These are phyloP conservation scores for Pterois miles DNA, from an alignment of 2,797 vertebrate genomes.

Conservation along the genomic window DNA sequence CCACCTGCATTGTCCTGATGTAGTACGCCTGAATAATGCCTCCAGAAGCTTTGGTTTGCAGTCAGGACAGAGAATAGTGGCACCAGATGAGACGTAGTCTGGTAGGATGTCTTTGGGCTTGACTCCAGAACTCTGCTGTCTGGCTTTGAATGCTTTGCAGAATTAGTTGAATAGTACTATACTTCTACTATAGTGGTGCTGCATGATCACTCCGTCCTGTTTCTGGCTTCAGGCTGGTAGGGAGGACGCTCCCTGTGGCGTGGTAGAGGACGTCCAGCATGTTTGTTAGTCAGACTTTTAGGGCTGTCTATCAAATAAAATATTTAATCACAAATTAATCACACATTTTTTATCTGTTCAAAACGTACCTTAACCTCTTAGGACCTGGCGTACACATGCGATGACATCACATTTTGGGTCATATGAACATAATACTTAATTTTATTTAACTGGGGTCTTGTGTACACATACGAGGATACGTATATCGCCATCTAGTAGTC, in stretches of 20 bases:
- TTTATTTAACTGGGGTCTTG: too few species aligned
- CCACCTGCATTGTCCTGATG: background rate
- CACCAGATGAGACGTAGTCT: background rate
- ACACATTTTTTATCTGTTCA: too few species aligned
- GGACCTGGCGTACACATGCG: too few species aligned
- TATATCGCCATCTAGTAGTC: too few species aligned
- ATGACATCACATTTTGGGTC: too few species aligned
- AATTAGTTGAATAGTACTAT: too few species aligned
- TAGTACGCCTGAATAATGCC: background rate
- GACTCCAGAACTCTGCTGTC: background rate
- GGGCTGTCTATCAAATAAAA: too few species aligned
- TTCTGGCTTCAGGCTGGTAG: background rate
- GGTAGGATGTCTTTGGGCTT: background rate
- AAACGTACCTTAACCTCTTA: too few species aligned
- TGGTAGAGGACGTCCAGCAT: constrained; percentile 1
- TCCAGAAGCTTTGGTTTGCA: background rate
- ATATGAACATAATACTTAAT: too few species aligned
- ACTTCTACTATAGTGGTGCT: too few species aligned
- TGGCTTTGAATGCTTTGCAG: background rate
- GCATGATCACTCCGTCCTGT: background rate
- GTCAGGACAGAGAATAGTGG: background rate
- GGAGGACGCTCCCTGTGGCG: background rate
- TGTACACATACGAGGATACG: too few species aligned
- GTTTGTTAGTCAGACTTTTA: background rate
- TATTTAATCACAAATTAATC: too few species aligned